Conservation (phyloP, 2,888 invertebrate genomes). For the Lithophane socia region DNA sequence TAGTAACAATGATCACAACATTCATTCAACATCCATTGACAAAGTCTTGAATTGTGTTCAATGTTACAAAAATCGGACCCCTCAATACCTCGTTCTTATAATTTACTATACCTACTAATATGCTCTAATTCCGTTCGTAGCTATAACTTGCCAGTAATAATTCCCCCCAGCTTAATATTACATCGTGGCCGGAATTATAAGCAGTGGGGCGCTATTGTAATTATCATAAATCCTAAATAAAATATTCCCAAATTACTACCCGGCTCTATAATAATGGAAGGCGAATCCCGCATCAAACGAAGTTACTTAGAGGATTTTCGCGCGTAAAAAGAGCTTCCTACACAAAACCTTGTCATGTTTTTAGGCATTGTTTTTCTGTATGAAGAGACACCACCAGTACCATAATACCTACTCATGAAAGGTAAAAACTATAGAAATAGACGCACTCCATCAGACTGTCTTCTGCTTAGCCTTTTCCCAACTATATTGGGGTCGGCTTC, state of each 20-base stretch:
- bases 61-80: background rate
- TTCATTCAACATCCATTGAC: background rate
- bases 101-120: slow-evolving; percentile 21
- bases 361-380: background rate
- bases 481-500: no score
- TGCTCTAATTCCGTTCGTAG: slow-evolving; percentile 11
- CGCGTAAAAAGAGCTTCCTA: background rate
- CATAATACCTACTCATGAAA: slow-evolving; percentile 29
- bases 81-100: background rate
- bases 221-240: slow-evolving; percentile 37
- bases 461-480: no score
- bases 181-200: slow-evolving; percentile 37
- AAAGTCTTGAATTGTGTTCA: background rate
- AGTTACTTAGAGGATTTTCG: slow-evolving; percentile 3
- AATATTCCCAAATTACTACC: slow-evolving; percentile 22
- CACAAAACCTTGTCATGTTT: background rate
- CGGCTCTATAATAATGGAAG: background rate
- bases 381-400: slow-evolving; percentile 11
- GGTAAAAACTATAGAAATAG: slow-evolving; percentile 53
- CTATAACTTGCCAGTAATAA: slow-evolving; percentile 41
- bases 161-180: slow-evolving; percentile 31
- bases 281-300: background rate
- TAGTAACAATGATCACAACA: background rate
- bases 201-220: slow-evolving; percentile 17
- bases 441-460: slow-evolving; percentile 34